phyloP scores from a whole-genome alignment of 2,113 vertebrate species.

The Orientallactaga bullata region DNA sequence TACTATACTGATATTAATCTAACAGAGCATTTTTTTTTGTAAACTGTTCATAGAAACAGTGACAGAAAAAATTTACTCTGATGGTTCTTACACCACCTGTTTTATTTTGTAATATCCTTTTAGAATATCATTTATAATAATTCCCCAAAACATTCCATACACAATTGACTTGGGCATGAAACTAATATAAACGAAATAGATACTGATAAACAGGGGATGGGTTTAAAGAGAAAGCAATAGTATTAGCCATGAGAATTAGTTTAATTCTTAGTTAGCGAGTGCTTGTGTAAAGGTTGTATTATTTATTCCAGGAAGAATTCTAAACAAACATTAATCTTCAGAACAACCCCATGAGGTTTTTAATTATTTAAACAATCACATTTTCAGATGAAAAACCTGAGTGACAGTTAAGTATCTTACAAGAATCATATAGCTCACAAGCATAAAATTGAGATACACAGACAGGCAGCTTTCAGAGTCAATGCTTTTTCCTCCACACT shows the following conservation, averaged over 20 bases:
- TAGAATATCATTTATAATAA: constrained; percentile 28
- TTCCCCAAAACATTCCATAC: background rate
- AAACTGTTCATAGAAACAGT: background rate
- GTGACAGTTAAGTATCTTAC: background rate
- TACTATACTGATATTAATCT: background rate
- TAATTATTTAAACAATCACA: background rate
- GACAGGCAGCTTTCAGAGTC: background rate
- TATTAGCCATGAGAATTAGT: background rate
- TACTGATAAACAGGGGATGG: background rate
- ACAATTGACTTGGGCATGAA: background rate
- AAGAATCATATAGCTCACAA: background rate
- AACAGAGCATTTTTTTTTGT: background rate
- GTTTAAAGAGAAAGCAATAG: background rate
- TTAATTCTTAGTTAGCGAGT: constrained; percentile 31
- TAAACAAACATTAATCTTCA: constrained; percentile 33
- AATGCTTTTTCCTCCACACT: background rate
- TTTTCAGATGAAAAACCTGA: background rate
- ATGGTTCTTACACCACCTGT: background rate
- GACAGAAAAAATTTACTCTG: background rate
- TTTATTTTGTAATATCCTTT: constrained; percentile 45
- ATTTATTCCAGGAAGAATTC: background rate
- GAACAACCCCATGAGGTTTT: background rate
- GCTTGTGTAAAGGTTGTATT: background rate
- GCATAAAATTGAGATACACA: background rate
- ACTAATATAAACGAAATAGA: constrained; percentile 40